A percentile compares a stretch with the other conserved stretches of the same genome.
Conservation (phyloP, 2,797 vertebrate species). For the Sebastes kiyomatsui region DNA sequence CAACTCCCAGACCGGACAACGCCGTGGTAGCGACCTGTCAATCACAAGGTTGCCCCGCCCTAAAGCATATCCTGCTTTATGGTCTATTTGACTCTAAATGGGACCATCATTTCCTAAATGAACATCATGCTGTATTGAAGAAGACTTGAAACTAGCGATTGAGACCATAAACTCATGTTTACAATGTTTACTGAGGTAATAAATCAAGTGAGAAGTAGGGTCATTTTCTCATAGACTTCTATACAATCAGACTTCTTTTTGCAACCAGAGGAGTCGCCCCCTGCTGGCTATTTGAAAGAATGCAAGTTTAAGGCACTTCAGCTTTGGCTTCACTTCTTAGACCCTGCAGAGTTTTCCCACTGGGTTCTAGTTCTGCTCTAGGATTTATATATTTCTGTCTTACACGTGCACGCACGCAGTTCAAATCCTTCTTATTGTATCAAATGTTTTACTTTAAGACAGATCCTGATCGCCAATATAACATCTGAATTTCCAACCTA, state of each 20-base stretch:
- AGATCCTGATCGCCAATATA: neutral
- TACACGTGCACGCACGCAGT: neutral
- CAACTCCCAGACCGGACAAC: neutral
- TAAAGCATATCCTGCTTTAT: rapidly evolving
- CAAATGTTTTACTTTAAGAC: neutral
- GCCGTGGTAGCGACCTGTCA: too few species aligned
- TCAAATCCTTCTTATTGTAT: neutral
- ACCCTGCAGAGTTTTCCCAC: neutral
- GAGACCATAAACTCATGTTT: too few species aligned
- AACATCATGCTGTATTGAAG: too few species aligned
- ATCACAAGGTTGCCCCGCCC: rapidly evolving
- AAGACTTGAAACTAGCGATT: too few species aligned
- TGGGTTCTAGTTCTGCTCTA: neutral
- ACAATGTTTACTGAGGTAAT: too few species aligned
- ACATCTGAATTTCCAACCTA: neutral
- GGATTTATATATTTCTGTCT: neutral
- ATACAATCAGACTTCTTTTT: too few species aligned
- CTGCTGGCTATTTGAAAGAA: too few species aligned
- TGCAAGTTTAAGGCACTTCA: neutral
- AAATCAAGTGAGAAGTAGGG: too few species aligned
- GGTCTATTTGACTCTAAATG: too few species aligned
- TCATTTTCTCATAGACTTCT: too few species aligned
- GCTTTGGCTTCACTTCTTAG: neutral
- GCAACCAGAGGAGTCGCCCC: too few species aligned
- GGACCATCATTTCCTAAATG: too few species aligned